phyloP scores from a whole-genome alignment of 2,888 invertebrate genomes.

The Microctonus aethiopoides region DNA sequence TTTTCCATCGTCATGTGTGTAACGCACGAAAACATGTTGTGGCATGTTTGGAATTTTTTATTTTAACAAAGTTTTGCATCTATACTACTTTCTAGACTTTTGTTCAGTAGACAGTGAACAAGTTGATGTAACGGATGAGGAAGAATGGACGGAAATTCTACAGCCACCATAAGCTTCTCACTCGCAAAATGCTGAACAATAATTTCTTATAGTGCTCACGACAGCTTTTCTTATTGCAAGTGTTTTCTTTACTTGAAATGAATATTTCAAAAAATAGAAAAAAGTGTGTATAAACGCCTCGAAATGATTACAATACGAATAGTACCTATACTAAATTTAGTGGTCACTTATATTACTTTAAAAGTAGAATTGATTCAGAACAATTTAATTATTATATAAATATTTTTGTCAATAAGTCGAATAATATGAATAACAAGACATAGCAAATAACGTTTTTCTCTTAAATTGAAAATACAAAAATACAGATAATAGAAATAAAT shows the following conservation, averaged over 20 bases:
- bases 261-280: too few relatives aligned
- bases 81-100: background rate
- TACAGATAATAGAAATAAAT: background rate
- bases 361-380: too few relatives aligned
- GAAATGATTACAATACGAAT: too few relatives aligned
- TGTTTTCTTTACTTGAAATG: too few relatives aligned
- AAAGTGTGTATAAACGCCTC: too few relatives aligned
- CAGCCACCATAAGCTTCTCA: background rate
- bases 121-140: background rate
- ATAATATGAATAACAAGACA: too few relatives aligned
- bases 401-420: too few relatives aligned
- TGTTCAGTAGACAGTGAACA: background rate
- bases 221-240: background rate
- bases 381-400: too few relatives aligned
- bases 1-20: background rate
- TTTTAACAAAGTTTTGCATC: constrained; percentile 20
- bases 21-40: constrained; percentile 8
- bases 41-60: constrained; percentile 25
- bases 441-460: too few relatives aligned
- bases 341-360: too few relatives aligned
- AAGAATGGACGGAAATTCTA: background rate
- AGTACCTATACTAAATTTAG: too few relatives aligned
- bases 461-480: too few relatives aligned
- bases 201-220: background rate
- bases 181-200: constrained; percentile 1